Percentiles rank a stretch among this genome's conserved stretches.
These are phyloP conservation scores for Chrysodeixis includens DNA, from an alignment of 2,888 invertebrate genomes.

Conservation along the genomic window DNA sequence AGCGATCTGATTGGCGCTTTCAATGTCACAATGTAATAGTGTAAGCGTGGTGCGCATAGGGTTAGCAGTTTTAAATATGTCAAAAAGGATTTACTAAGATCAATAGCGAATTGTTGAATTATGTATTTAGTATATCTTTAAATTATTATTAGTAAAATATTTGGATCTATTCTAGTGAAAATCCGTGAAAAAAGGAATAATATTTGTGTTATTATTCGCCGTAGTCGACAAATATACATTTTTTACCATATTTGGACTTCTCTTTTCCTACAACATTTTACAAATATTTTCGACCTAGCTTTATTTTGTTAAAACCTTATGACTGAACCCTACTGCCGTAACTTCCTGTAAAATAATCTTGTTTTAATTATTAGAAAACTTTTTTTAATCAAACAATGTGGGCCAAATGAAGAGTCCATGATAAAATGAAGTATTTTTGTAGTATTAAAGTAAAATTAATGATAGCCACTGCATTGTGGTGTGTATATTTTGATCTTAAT, in stretches of 20 bases:
- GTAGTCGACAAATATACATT: conserved; percentile 10
- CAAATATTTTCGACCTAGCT: conserved; percentile 27
- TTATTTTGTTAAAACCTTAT: conserved; percentile 27
- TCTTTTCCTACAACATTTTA: conserved; percentile 17
- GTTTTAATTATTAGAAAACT: conserved; percentile 18
- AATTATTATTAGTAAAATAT: conserved; percentile 40
- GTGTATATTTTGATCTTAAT: conserved; percentile 53
- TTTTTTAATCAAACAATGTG: conserved; percentile 59
- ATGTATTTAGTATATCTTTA: conserved; percentile 23
- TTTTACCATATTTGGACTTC: conserved; percentile 23
- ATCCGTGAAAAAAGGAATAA: conserved; percentile 10
- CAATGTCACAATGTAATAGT: conserved; percentile 32
- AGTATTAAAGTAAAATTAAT: conserved; percentile 52
- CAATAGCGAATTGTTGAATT: conserved; percentile 28
- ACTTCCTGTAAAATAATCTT: conserved; percentile 47
- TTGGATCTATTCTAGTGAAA: conserved; percentile 12
- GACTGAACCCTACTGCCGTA: conserved; percentile 58
- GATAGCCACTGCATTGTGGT: conserved; percentile 28
- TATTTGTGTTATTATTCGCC: conserved; percentile 21
- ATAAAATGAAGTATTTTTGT: conserved; percentile 61
- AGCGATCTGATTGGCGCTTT: conserved; percentile 9
- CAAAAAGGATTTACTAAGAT: conserved; percentile 9
- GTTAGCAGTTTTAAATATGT: conserved; percentile 17
- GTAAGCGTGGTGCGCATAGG: conserved; percentile 23
- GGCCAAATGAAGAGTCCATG: conserved; percentile 59